These are phyloP conservation scores for Fulica atra DNA, from an alignment of 2,113 vertebrate species.

Conservation along the genomic window DNA sequence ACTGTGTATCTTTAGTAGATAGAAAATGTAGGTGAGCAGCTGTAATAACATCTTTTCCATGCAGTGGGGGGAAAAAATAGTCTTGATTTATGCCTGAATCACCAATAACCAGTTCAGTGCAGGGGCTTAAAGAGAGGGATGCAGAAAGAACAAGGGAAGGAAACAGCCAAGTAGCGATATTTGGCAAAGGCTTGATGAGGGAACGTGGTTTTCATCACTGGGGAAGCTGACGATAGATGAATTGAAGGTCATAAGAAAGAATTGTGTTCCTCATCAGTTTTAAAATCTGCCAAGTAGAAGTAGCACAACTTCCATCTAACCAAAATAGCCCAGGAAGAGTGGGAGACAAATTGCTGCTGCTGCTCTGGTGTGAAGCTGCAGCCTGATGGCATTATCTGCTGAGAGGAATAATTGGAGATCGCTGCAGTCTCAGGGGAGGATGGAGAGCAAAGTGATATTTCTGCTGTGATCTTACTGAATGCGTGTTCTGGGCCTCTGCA, in stretches of 20 bases:
- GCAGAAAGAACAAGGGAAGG: background rate
- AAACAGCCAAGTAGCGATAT: background rate
- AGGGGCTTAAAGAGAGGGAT: background rate
- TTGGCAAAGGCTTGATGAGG: background rate
- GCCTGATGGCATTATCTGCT: background rate
- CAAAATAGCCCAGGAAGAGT: background rate
- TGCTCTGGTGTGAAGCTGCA: background rate
- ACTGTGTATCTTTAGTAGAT: background rate
- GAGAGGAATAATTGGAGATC: background rate
- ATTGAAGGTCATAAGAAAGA: background rate
- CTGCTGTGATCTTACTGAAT: background rate
- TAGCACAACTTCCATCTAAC: background rate
- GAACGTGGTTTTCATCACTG: background rate
- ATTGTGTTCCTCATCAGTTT: background rate
- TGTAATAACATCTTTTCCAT: background rate
- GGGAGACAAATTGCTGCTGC: background rate
- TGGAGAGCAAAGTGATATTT: background rate
- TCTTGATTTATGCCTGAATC: background rate
- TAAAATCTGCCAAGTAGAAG: background rate
- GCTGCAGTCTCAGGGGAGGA: background rate
- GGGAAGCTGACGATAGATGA: background rate
- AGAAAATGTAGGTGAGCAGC: background rate
- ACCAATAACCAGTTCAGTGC: background rate
- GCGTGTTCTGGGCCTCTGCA: fast-evolving
- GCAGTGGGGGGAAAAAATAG: background rate